Conservation (phyloP, 2,113 vertebrate genomes). For the Ictidomys tridecemlineatus region DNA sequence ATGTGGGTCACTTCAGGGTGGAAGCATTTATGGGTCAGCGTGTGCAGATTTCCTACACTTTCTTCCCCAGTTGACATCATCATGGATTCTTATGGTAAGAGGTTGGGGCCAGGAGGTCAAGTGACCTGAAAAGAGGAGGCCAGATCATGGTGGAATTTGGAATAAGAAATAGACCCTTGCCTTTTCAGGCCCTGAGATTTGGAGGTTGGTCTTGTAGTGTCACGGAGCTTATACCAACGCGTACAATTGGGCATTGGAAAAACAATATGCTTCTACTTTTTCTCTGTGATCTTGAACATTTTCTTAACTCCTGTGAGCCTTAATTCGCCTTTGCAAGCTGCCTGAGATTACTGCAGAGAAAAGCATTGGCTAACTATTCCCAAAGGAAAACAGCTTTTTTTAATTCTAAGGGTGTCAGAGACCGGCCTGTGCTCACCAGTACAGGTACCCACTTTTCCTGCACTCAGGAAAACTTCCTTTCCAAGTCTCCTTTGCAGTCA, state of each 20-base stretch:
- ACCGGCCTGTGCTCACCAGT: not conserved
- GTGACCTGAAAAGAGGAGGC: not conserved
- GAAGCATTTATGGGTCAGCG: too few species aligned
- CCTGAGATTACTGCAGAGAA: not conserved
- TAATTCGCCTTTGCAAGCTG: not conserved
- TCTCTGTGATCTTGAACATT: not conserved
- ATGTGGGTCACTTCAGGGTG: too few species aligned
- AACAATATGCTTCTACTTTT: not conserved
- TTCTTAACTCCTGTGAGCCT: not conserved
- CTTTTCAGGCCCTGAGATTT: not conserved
- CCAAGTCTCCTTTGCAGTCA: not conserved
- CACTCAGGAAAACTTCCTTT: not conserved
- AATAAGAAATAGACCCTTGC: not conserved
- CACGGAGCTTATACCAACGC: too few species aligned
- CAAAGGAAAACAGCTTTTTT: not conserved
- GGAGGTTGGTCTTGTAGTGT: not conserved
- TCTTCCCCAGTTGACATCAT: not conserved
- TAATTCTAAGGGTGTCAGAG: not conserved
- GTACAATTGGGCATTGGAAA: not conserved
- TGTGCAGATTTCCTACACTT: not conserved
- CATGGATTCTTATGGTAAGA: not conserved
- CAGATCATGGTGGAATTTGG: not conserved
- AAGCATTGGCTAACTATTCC: not conserved
- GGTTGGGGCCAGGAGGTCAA: not conserved
- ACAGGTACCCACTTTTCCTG: not conserved